Evolutionary conservation across 2,888 invertebrate species (phyloP), one percentile per base, ranked within the genome.

Genomic region (Lingula anatina): DNA sequence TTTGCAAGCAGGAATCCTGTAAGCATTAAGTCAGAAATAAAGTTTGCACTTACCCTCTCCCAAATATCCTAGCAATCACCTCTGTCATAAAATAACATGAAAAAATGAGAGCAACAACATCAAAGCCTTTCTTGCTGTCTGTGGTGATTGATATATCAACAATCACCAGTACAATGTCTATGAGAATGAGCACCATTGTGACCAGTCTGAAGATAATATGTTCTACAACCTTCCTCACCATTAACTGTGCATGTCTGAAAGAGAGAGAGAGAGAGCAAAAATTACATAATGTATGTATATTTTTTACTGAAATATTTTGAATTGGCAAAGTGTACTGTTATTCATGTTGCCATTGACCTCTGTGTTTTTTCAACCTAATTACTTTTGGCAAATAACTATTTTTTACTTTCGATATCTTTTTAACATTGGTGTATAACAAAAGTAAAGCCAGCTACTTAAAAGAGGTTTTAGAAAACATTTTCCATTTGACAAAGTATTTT

Each of bases 1-100:
- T n/a, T n/a, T n/a, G n/a, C n/a, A n/a, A n/a, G n/a, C n/a, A n/a
- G n/a, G n/a, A n/a, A n/a, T n/a, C n/a, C n/a, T n/a, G n/a, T n/a
- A n/a, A n/a, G n/a, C n/a, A n/a, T n/a, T n/a, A n/a, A n/a, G n/a
- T n/a, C n/a, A n/a, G n/a, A n/a, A n/a, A n/a, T n/a, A n/a, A n/a
- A n/a, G n/a, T n/a, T n/a, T n/a, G n/a, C n/a, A 31, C 72, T 64
- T 62, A 78, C 78, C 75, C 74, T 52, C 71, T 63, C 35, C 69
- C 76, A 57, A 76, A 71, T 27, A 80, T 70, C 47, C 79, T 64
- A 1, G 76, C 61, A 35, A 53, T 53, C 28, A 79, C 68, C 61
- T 80, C 79, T 3, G 78, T 50, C 38, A 79, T 61, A 58, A 80
- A 80, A 53, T 73, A 73, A 12, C 65, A 61, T 28, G 76, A 72